Evolutionary conservation across 2,888 invertebrate species (phyloP).

Genomic region (Myathropa florea): DNA sequence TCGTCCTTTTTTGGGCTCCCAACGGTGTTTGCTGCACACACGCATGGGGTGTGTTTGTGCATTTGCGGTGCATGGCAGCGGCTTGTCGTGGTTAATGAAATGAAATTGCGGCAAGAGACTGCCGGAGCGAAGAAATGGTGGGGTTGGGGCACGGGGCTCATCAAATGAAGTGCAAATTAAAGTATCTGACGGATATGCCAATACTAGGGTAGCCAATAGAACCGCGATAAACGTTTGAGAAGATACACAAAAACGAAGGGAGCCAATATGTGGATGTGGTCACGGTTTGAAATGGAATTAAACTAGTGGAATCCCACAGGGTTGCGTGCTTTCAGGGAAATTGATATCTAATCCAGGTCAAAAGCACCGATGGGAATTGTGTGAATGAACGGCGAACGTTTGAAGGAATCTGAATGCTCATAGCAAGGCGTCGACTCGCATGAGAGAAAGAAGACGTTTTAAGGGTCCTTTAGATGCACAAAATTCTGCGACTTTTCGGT

Average conservation of each 20-base stretch:
- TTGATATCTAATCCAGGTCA: neutral
- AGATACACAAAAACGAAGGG: neutral
- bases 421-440: too few species aligned
- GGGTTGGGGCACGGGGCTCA: neutral
- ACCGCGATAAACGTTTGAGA: neutral
- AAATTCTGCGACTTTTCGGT: too few species aligned
- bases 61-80: neutral
- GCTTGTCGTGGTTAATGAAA: constrained; percentile 7
- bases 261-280: neutral
- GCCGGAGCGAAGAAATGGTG: too few species aligned
- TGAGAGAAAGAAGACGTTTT: too few species aligned
- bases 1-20: neutral
- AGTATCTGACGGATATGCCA: neutral
- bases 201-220: neutral
- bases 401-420: too few species aligned
- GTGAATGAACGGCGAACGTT: neutral
- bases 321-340: neutral
- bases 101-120: constrained; percentile 31
- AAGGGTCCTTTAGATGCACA: too few species aligned
- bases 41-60: neutral
- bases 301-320: neutral
- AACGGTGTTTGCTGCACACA: neutral
- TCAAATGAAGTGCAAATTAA: constrained; percentile 27
- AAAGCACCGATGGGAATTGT: neutral
- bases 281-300: neutral